A percentile compares a stretch with the other conserved stretches of the same genome.
Conservation (phyloP, 53 echinoderm and acorn worm genomes). For the Stichopus horrens region DNA sequence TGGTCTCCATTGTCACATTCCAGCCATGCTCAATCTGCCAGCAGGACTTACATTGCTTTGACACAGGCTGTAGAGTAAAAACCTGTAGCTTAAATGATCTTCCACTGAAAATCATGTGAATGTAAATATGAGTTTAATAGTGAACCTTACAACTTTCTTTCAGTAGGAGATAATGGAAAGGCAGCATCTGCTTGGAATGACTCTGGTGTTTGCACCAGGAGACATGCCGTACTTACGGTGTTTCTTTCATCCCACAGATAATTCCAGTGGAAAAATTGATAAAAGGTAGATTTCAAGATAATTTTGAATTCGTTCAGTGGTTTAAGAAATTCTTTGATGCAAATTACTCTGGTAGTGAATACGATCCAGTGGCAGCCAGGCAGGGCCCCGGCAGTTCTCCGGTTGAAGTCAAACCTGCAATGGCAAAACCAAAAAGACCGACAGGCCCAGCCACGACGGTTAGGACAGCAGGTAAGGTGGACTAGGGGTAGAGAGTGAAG, state of each 20-base stretch:
- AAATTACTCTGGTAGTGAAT: conserved; percentile 72
- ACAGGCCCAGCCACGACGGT: neutral
- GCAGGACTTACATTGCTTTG: too few species aligned
- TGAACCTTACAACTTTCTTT: too few species aligned
- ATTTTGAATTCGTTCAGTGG: conserved; percentile 99
- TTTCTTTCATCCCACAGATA: conserved; percentile 47
- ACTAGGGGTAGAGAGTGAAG: neutral
- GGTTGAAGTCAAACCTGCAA: conserved; percentile 12
- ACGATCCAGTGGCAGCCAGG: conserved; percentile 60
- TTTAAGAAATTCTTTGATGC: conserved; percentile 96
- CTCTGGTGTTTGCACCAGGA: neutral
- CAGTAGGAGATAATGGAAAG: too few species aligned
- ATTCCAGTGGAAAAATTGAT: conserved; percentile 83
- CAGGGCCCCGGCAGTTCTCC: conserved; percentile 35
- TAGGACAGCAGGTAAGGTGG: conserved; percentile 19
- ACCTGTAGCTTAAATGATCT: too few species aligned
- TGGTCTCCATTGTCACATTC: too few species aligned
- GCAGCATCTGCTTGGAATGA: too few species aligned
- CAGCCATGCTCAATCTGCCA: too few species aligned
- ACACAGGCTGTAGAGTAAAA: too few species aligned
- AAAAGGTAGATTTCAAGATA: conserved; percentile 94
- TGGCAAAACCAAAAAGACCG: conserved; percentile 15
- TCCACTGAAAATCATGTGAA: too few species aligned
- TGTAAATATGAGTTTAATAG: too few species aligned
- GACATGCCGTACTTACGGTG: neutral